Percentiles rank a stretch among this genome's conserved stretches.
These are phyloP conservation scores for Antigone vipio DNA, from an alignment of 2,113 vertebrate species.

Conservation along the genomic window DNA sequence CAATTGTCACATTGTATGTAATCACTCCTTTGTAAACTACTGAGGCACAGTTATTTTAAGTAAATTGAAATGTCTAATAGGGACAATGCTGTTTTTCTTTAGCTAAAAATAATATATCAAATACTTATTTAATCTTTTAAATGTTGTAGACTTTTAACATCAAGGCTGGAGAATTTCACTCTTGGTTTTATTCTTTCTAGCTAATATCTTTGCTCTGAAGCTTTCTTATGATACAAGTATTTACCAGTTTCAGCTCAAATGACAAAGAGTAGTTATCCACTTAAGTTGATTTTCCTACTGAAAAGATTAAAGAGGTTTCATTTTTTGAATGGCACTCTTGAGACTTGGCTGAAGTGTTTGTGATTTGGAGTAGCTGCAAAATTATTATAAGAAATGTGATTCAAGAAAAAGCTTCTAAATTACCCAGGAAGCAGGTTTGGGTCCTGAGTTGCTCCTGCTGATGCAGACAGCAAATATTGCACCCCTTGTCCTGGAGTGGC, in stretches of 20 bases:
- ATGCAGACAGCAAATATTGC: background rate
- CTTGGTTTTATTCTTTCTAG: background rate
- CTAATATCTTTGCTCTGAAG: background rate
- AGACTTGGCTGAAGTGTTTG: slow-evolving; percentile 19
- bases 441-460: background rate
- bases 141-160: background rate
- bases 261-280: slow-evolving; percentile 5
- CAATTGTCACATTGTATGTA: slow-evolving; percentile 50
- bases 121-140: background rate
- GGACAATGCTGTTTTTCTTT: slow-evolving; percentile 9
- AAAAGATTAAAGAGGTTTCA: slow-evolving; percentile 31
- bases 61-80: slow-evolving; percentile 23
- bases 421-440: background rate
- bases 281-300: slow-evolving; percentile 36
- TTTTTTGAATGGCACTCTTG: slow-evolving; percentile 16
- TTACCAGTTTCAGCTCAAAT: background rate
- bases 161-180: background rate
- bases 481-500: background rate
- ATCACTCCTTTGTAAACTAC: slow-evolving; percentile 43
- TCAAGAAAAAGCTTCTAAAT: background rate
- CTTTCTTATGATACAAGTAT: background rate
- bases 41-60: slow-evolving; percentile 49
- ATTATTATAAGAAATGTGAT: background rate
- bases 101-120: background rate
- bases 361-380: background rate